phyloP scores from a whole-genome alignment of 92 coral and sea anemone species.

The Plumapathes pennacea region DNA sequence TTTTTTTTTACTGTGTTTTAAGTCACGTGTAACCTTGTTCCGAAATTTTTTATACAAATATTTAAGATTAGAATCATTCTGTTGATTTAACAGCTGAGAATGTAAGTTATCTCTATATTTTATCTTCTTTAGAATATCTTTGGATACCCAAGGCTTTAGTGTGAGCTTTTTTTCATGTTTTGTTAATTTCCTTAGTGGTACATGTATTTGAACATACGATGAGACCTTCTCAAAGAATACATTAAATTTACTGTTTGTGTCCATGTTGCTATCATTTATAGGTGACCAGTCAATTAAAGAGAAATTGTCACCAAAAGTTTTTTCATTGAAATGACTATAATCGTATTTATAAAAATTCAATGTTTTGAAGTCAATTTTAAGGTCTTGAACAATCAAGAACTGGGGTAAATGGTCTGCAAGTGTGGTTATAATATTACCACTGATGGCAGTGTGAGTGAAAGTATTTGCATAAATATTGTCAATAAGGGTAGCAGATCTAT shows the following conservation, averaged over 20 bases:
- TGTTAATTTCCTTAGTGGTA: slow-evolving; percentile 23
- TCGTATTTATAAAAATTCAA: slow-evolving; percentile 9
- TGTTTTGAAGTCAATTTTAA: slow-evolving; percentile 1
- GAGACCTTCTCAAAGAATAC: slow-evolving; percentile 33
- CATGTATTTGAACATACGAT: slow-evolving; percentile 20
- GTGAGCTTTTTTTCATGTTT: slow-evolving; percentile 30
- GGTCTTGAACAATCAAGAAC: no score
- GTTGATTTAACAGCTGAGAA: neutral
- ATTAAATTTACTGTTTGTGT: slow-evolving; percentile 25
- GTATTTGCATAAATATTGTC: slow-evolving; percentile 40
- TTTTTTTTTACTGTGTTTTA: neutral
- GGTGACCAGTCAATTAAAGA: slow-evolving; percentile 15
- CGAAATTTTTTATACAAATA: neutral
- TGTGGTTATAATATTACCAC: no score
- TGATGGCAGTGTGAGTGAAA: slow-evolving; percentile 8
- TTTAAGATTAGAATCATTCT: neutral
- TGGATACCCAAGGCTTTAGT: slow-evolving; percentile 47
- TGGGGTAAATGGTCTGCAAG: no score
- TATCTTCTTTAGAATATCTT: neutral
- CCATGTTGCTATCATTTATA: neutral
- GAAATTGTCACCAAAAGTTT: neutral
- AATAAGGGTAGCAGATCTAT: slow-evolving; percentile 26
- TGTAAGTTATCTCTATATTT: neutral
- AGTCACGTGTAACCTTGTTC: neutral
- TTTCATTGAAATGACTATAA: slow-evolving; percentile 4